These are phyloP conservation scores for Eospalax fontanierii DNA, from an alignment of 2,797 vertebrate genomes.

Conservation along the genomic window DNA sequence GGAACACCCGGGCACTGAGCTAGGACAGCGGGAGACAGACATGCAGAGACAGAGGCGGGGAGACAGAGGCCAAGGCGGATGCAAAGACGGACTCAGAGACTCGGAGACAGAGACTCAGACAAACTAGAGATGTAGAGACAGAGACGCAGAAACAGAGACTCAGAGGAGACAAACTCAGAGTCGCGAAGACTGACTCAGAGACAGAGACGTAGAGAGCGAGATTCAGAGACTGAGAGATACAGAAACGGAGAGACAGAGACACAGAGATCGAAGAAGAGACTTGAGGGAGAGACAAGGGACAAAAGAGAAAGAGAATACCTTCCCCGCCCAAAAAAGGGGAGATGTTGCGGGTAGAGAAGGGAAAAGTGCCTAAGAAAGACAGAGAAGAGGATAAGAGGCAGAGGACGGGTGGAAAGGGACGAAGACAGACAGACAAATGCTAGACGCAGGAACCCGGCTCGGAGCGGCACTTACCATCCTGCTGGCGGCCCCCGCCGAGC, in stretches of 20 bases:
- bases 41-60: background rate
- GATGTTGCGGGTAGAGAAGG: background rate
- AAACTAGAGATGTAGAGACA: background rate
- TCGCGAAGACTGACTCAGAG: background rate
- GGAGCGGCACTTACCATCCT: slow-evolving; percentile 80
- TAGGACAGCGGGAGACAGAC: background rate
- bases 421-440: background rate
- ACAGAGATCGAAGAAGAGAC: background rate
- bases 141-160: background rate
- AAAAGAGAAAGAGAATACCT: background rate
- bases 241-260: background rate
- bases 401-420: background rate
- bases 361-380: background rate
- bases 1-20: background rate
- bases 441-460: background rate
- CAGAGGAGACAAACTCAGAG: background rate
- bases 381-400: background rate
- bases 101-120: background rate
- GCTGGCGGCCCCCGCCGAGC: slow-evolving; percentile 51
- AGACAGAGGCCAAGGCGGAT: background rate
- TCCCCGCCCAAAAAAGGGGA: background rate
- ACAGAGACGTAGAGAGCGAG: background rate
- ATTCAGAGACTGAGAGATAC: background rate
- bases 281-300: background rate
- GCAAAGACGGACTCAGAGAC: background rate